Evolutionary conservation across 30 jellyfish, hydroid and myxozoan genomes (phyloP).

Genomic region (Hydractinia symbiolongicarpus): DNA sequence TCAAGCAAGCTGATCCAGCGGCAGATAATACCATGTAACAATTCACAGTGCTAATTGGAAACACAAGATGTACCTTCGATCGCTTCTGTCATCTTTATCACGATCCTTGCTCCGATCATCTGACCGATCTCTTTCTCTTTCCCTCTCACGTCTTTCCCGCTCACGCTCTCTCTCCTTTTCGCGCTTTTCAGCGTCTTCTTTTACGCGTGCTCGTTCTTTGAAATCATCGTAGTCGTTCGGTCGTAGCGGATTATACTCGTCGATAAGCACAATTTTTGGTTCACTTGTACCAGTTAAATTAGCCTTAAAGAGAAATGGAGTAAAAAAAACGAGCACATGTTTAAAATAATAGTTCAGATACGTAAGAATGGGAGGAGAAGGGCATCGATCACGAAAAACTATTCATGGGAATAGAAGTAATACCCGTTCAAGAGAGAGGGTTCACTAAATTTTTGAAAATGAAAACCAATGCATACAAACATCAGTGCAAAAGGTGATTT

Average conservation of each 20-base stretch:
- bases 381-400: no score
- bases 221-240: conserved; percentile 70
- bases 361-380: not conserved
- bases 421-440: no score
- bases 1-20: no score
- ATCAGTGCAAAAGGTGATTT: no score
- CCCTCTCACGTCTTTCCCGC: conserved; percentile 51
- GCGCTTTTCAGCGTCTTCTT: conserved; percentile 50
- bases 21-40: no score
- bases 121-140: conserved; percentile 33
- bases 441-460: no score
- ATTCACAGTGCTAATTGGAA: no score
- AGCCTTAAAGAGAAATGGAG: conserved; percentile 37
- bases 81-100: conserved; percentile 13
- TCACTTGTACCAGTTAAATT: conserved; percentile 66
- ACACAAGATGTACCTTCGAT: conserved; percentile 5
- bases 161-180: conserved; percentile 59
- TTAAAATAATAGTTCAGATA: not conserved
- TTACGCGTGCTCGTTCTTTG: conserved; percentile 46
- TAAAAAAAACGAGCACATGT: not conserved
- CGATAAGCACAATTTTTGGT: conserved; percentile 41
- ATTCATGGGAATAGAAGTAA: no score
- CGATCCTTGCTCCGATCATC: conserved; percentile 33
- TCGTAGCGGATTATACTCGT: conserved; percentile 88
- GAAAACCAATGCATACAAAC: no score